Percentiles rank a stretch among this genome's conserved stretches.
Conservation (phyloP, 2,888 invertebrate genomes). For the Agelastica alni region DNA sequence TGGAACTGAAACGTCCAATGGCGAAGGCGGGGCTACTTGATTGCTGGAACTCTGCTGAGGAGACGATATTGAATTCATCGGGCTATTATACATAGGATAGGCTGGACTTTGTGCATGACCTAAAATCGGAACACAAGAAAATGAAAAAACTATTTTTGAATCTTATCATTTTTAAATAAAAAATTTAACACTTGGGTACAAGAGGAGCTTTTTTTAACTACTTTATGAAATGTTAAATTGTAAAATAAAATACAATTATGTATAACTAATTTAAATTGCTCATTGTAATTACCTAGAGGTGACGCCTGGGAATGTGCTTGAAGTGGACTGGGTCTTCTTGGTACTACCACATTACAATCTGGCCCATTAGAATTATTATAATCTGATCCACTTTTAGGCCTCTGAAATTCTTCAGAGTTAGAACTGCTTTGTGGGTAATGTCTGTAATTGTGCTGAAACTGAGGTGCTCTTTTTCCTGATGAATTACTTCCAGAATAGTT, state of each 20-base stretch:
- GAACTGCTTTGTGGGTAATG: slow-evolving; percentile 63
- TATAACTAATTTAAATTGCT: background rate
- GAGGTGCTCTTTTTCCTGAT: slow-evolving; percentile 59
- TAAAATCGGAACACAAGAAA: background rate
- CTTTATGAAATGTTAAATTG: background rate
- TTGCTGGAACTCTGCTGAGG: slow-evolving; percentile 69
- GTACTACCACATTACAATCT: slow-evolving; percentile 69
- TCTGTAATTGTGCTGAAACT: slow-evolving; percentile 60
- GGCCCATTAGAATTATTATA: slow-evolving; percentile 52
- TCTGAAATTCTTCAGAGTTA: slow-evolving; percentile 60
- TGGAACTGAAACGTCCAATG: slow-evolving; percentile 71
- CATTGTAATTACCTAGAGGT: slow-evolving; percentile 57
- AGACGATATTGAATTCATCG: slow-evolving; percentile 76
- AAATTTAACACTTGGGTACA: no score
- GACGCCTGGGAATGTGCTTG: slow-evolving; percentile 74
- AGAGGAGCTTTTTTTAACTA: no score
- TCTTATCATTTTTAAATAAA: no score
- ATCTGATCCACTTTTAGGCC: slow-evolving; percentile 59
- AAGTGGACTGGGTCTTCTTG: slow-evolving; percentile 70
- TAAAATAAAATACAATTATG: background rate
- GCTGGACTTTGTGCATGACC: slow-evolving; percentile 78
- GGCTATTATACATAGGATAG: slow-evolving; percentile 84
- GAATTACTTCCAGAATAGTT: slow-evolving; percentile 64
- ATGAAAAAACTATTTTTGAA: no score
- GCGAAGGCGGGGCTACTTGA: slow-evolving; percentile 68